Evolutionary conservation across 2,113 vertebrate species (phyloP).

Genomic region (Sphaerodactylus townsendi): DNA sequence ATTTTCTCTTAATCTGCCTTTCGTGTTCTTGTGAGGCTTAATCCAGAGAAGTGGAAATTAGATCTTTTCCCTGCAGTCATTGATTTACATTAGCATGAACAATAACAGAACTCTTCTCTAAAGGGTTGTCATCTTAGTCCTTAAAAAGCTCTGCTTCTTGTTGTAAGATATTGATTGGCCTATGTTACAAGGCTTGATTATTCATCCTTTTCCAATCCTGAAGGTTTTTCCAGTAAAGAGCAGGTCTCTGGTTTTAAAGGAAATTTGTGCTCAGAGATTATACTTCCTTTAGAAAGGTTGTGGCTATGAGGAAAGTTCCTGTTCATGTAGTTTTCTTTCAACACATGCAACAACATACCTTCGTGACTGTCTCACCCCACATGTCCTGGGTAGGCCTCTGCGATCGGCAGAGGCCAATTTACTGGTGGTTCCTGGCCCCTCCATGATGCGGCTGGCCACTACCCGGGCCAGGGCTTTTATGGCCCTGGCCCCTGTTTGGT

Average conservation of each 20-base stretch:
- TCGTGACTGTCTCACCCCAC: too few species aligned
- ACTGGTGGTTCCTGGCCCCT: too few species aligned
- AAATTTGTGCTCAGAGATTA: neutral
- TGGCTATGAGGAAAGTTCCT: neutral
- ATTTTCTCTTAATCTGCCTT: neutral
- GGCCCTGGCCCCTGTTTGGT: too few species aligned
- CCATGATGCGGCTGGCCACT: too few species aligned
- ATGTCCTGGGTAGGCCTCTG: too few species aligned
- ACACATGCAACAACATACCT: neutral
- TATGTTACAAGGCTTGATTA: neutral
- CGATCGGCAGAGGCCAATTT: too few species aligned
- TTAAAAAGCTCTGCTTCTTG: neutral
- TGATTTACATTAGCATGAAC: neutral
- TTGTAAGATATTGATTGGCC: neutral
- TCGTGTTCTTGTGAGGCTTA: neutral
- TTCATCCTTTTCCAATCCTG: neutral
- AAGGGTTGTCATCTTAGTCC: neutral
- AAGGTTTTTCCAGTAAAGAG: neutral
- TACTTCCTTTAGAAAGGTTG: neutral
- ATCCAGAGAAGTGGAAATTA: neutral
- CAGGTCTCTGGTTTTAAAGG: neutral
- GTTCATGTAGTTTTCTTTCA: neutral
- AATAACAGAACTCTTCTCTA: neutral
- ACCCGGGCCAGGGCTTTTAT: too few species aligned
- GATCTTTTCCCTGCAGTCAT: neutral